Conservation (phyloP, 2,888 invertebrate genomes). For the Heliconius charithonia region DNA sequence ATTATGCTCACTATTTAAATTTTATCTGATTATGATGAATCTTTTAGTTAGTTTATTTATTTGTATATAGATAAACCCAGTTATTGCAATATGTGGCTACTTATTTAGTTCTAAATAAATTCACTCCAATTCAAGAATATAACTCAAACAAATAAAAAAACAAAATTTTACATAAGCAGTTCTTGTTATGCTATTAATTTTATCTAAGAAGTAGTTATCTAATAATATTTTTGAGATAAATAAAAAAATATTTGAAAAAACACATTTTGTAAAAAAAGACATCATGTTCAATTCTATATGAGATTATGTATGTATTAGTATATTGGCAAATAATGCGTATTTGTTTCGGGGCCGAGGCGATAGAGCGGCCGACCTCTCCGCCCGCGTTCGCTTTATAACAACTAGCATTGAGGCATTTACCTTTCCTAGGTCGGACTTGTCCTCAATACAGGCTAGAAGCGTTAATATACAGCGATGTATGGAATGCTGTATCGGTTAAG, state of each 20-base stretch:
- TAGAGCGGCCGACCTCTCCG: conserved; percentile 78
- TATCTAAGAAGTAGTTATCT: too few species aligned
- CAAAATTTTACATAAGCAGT: too few species aligned
- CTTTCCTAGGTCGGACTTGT: conserved; percentile 81
- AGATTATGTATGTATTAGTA: conserved; percentile 17
- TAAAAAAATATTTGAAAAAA: neutral
- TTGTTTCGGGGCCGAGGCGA: conserved; percentile 75
- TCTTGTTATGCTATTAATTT: too few species aligned
- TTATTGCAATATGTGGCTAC: neutral
- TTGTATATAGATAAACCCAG: neutral
- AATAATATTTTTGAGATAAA: too few species aligned
- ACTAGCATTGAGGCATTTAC: conserved; percentile 80
- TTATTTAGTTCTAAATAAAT: neutral
- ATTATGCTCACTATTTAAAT: neutral
- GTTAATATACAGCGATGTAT: conserved; percentile 78
- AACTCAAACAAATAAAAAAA: too few species aligned
- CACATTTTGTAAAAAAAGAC: neutral
- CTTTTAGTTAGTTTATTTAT: neutral
- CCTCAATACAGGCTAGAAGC: conserved; percentile 77
- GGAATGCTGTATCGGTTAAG: conserved; percentile 71
- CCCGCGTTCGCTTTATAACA: conserved; percentile 60
- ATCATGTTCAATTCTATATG: conserved; percentile 4
- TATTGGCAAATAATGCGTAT: conserved; percentile 76
- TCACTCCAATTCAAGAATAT: neutral
- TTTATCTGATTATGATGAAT: neutral